Base-by-base conservation (phyloP, 2,113 vertebrate genomes). In the Saccopteryx leptura region DNA sequence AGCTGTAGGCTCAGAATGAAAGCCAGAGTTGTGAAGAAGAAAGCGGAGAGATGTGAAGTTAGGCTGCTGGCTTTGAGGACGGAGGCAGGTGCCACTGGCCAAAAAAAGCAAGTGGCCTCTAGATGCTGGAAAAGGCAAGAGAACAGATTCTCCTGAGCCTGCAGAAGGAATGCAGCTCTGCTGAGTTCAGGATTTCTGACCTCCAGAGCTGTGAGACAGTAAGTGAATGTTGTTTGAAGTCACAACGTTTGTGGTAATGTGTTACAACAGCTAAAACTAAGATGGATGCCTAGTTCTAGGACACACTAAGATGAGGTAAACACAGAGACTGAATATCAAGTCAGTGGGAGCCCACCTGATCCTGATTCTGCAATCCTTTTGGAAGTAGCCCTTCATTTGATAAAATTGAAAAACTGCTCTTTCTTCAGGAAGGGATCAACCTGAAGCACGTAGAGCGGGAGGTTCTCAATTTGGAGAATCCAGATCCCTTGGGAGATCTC, bases 261-360 rank as follows among this genome's bases (percentile, higher is more conserved):
- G 39, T 58, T 21, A 46, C 68, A 81, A 71, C 23, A 68, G 19
- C 24, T 74, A 71, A 83, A 85, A 80, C 15, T 66, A 54, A 82
- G 52, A 33, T 5, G 28, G 14, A 61, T 31, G n/a, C 23, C 74
- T 69, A 76, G 19, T 65, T 87, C 52, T 12, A 61, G 39, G 50
- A 75, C 23, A 54, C 24, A 68, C 14, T 15, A 89, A 56, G 33
- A 31, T 24, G 4, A 60, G 63, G 21, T 56, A 21, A 65, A 91
- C 66, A 58, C n/a, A 66, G 21, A 26, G 2, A 74, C 7, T 13
- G 39, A 39, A 4, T 54, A 50, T 52, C 31, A 48, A 18, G 33
- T 85, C 23, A 12, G 2, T 5, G 46, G 23, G 3, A 0, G 1
- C 12, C 39, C 46, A 8, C 1, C 10, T 7, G 9, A 2, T 33